Conservation (phyloP, 2,113 vertebrate genomes). For the Dissostichus mawsoni region DNA sequence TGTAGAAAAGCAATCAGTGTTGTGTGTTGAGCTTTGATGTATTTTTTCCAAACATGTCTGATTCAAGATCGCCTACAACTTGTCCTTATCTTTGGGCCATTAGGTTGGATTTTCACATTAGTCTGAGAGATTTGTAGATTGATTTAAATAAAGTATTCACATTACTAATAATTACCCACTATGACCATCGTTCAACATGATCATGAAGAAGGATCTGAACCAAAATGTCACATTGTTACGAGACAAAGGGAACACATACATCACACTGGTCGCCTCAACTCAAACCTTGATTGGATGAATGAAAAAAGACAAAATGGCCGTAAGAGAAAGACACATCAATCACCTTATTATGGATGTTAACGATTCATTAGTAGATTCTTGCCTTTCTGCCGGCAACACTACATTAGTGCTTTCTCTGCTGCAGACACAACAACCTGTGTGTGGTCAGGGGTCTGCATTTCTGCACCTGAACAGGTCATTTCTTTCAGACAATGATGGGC, state of each 20-base stretch:
- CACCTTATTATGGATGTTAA: constrained; percentile 21
- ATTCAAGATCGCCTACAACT: background rate
- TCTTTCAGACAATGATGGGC: constrained; percentile 20
- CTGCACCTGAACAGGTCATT: constrained; percentile 46
- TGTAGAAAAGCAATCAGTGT: too few species aligned
- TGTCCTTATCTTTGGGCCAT: constrained; percentile 3
- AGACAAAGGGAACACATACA: background rate
- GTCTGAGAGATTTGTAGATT: background rate
- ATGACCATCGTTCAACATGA: background rate
- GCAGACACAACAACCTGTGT: constrained; percentile 45
- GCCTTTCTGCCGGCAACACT: constrained; percentile 24
- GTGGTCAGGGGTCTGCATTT: constrained; percentile 30
- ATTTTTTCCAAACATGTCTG: background rate
- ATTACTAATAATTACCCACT: background rate
- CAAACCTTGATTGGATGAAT: background rate
- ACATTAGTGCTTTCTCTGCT: background rate
- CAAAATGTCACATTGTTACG: background rate
- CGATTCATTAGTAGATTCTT: constrained; percentile 30
- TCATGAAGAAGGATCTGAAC: background rate
- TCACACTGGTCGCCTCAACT: background rate
- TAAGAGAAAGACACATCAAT: constrained; percentile 13
- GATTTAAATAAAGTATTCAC: background rate
- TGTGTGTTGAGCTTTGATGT: too few species aligned
- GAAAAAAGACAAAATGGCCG: background rate
- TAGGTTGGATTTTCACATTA: background rate